phyloP scores from a whole-genome alignment of 2,888 invertebrate species.

The Mythimna impura region DNA sequence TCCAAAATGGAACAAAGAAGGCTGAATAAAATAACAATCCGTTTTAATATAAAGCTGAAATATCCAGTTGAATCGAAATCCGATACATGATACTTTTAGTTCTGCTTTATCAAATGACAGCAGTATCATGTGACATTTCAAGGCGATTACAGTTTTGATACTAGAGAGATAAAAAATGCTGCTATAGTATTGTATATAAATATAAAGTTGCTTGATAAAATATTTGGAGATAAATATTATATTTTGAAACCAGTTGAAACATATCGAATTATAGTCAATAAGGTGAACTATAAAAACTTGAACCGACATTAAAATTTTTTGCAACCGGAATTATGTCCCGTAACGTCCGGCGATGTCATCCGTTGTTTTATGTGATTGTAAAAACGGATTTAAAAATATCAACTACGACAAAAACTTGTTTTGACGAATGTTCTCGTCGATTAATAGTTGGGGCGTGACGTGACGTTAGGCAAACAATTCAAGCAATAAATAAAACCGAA shows the following conservation, averaged over 20 bases:
- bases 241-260: conserved; percentile 14
- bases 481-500: conserved; percentile 21
- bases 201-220: conserved; percentile 31
- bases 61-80: conserved; percentile 62
- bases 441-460: conserved; percentile 39
- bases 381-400: conserved; percentile 53
- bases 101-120: conserved; percentile 71
- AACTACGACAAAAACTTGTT: conserved; percentile 53
- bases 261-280: conserved; percentile 55
- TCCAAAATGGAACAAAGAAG: conserved; percentile 49
- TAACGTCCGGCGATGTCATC: conserved; percentile 74
- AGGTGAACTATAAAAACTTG: conserved; percentile 53
- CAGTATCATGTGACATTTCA: conserved; percentile 75
- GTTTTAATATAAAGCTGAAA: conserved; percentile 47
- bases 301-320: conserved; percentile 68
- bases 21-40: conserved; percentile 57
- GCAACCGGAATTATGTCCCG: conserved; percentile 70
- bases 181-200: conserved; percentile 26
- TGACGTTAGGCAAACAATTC: conserved; percentile 9
- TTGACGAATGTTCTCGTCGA: conserved; percentile 48
- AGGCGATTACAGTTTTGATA: conserved; percentile 71
- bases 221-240: conserved; percentile 37
- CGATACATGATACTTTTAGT: conserved; percentile 67
- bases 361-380: conserved; percentile 64
- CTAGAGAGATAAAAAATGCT: conserved; percentile 57